These are phyloP conservation scores for Mythimna ferrago DNA, from an alignment of 2,888 invertebrate species.

Conservation along the genomic window DNA sequence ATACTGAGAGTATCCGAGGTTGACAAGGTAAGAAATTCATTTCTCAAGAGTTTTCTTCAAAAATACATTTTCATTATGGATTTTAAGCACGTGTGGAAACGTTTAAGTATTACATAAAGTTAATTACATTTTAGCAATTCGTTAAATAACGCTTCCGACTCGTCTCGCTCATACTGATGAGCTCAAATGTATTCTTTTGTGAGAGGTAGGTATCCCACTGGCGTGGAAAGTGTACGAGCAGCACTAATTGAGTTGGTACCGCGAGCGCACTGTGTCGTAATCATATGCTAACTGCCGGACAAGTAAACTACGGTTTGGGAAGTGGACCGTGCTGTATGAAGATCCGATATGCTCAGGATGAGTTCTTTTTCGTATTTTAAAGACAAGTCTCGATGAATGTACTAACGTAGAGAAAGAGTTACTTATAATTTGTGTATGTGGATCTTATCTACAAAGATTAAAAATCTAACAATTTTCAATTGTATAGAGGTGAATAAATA, in stretches of 20 bases:
- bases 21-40: conserved; percentile 88
- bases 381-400: background rate
- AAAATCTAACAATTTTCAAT: background rate
- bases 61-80: conserved; percentile 46
- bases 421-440: background rate
- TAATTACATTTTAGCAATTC: conserved; percentile 61
- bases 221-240: conserved; percentile 71
- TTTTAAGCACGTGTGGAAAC: conserved; percentile 25
- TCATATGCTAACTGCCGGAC: conserved; percentile 66
- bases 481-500: background rate
- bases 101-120: conserved; percentile 54
- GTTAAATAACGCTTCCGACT: conserved; percentile 59
- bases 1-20: conserved; percentile 89
- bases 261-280: conserved; percentile 62
- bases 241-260: conserved; percentile 70
- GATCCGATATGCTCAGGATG: conserved; percentile 23
- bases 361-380: background rate
- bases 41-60: conserved; percentile 10
- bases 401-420: background rate
- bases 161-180: conserved; percentile 65
- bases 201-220: conserved; percentile 43
- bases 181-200: conserved; percentile 65
- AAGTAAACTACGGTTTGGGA: conserved; percentile 58
- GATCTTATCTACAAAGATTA: background rate
- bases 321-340: conserved; percentile 51